Evolutionary conservation across 2,113 vertebrate species (phyloP).

Genomic region (Pagrus major): DNA sequence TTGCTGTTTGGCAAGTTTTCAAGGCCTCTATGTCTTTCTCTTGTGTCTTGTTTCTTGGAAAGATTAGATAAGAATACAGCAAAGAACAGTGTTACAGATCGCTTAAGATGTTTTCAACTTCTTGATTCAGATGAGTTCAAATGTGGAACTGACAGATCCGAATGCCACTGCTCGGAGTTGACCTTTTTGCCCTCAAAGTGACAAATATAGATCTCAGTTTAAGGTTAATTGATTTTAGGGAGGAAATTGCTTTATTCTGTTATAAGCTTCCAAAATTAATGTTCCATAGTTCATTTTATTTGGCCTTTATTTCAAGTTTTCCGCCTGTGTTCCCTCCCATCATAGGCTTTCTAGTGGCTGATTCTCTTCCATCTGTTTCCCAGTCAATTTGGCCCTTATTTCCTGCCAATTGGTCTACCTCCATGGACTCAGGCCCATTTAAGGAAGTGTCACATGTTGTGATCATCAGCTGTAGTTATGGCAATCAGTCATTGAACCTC

Average conservation of each 20-base stretch:
- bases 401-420: constrained; percentile 76
- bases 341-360: constrained; percentile 46
- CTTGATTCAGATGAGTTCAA: not conserved
- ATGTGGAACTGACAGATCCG: not conserved
- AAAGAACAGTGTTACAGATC: constrained; percentile 20
- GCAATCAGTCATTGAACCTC: constrained; percentile 48
- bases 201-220: constrained; percentile 10
- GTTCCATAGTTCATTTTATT: constrained; percentile 1
- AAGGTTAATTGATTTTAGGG: not conserved
- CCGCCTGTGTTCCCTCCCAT: not conserved
- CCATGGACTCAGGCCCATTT: constrained; percentile 64
- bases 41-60: constrained; percentile 44
- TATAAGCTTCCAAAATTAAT: constrained; percentile 4
- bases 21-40: constrained; percentile 33
- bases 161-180: not conserved
- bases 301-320: constrained; percentile 27
- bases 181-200: not conserved
- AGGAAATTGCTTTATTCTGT: constrained; percentile 2
- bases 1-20: constrained; percentile 46
- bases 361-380: constrained; percentile 72
- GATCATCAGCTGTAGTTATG: constrained; percentile 66
- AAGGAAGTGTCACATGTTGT: constrained; percentile 64
- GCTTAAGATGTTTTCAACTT: not conserved
- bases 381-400: constrained; percentile 76
- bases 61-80: constrained; percentile 1